phyloP scores from a whole-genome alignment of 2,888 invertebrate species.

The Ochlodes sylvanus region DNA sequence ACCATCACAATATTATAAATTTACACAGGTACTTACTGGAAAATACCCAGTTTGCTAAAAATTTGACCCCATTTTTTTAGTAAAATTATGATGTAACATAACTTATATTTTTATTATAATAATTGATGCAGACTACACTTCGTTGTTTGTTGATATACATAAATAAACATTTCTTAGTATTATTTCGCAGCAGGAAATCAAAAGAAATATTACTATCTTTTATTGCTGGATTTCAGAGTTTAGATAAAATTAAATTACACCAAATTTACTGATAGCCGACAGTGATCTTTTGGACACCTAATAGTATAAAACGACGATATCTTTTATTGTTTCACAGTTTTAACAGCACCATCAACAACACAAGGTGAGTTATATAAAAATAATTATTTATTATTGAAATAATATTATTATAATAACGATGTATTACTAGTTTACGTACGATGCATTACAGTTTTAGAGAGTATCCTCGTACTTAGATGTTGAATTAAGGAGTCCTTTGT shows the following conservation, averaged over 20 bases:
- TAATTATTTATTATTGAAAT: too few relatives aligned
- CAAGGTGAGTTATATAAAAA: conserved; percentile 12
- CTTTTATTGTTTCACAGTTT: conserved; percentile 21
- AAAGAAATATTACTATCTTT: conserved; percentile 17
- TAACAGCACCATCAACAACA: conserved; percentile 3
- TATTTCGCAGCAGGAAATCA: conserved; percentile 37
- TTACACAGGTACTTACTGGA: too few relatives aligned
- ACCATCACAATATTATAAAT: too few relatives aligned
- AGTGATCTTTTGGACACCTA: conserved; percentile 9
- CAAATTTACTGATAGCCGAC: conserved; percentile 23
- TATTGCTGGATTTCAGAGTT: conserved; percentile 39
- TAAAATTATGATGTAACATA: neutral
- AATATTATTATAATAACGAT: too few relatives aligned
- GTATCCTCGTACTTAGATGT: too few relatives aligned
- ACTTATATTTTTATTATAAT: neutral
- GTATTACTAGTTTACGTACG: too few relatives aligned
- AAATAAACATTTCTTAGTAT: neutral
- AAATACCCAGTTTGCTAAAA: too few relatives aligned
- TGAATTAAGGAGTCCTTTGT: too few relatives aligned
- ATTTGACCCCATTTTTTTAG: too few relatives aligned
- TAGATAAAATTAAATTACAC: conserved; percentile 21
- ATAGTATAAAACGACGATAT: conserved; percentile 37
- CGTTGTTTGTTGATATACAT: too few relatives aligned
- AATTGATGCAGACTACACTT: too few relatives aligned
- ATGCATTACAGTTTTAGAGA: too few relatives aligned